Base-by-base conservation (phyloP, 1,140 invertebrate genomes). In the Aphelenchoides fujianensis region DNA sequence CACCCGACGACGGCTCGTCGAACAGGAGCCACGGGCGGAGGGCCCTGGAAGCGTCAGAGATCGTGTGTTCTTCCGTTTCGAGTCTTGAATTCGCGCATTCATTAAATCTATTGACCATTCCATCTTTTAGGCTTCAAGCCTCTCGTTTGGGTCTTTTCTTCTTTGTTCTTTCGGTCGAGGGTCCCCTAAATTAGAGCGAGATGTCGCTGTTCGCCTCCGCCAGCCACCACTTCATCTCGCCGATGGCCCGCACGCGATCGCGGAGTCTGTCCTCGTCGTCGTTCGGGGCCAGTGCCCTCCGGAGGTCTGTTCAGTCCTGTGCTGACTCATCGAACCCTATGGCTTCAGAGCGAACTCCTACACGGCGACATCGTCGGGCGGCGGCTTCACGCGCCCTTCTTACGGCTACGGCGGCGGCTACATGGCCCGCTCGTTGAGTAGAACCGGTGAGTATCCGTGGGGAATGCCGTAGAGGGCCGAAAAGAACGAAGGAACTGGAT, bases 201-300 rank as follows among this genome's bases (percentile, higher is more conserved):
- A 69, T 69, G 68, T 68, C 69, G 19, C 32, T 70, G 16, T 70
- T 63, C 3, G 32, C 35, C 16, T 41, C 69, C 12, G 37, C 69
- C 19, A 69, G 62, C 28, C 67, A 75, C 52, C 73, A 74, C 48
- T 62, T 62, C n/a, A 59, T 74, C 66, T 74, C 73, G 9, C 73
- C 73, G 2, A 54, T 74, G 28, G 55, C 55, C 7, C 36, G 73
- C 16, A 67, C 63, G 52, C 53, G 72, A 23, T 76, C 73, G 27
- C 62, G 71, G 1, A 61, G 57, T 61, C 41, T 48, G 12, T 61
- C 57, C 2, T 31, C 27, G 16, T 61, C 57, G 2, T 67, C 32
- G n/a, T n/a, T n/a, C 55, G 27, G 27, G 64, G 31, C 64, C 31
- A 67, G 41, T 3, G 31, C 64, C 19, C 5, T 19, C 30, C 19